Evolutionary conservation across 2,888 invertebrate genomes (phyloP).

Genomic region (Drosophila glabriapex): DNA sequence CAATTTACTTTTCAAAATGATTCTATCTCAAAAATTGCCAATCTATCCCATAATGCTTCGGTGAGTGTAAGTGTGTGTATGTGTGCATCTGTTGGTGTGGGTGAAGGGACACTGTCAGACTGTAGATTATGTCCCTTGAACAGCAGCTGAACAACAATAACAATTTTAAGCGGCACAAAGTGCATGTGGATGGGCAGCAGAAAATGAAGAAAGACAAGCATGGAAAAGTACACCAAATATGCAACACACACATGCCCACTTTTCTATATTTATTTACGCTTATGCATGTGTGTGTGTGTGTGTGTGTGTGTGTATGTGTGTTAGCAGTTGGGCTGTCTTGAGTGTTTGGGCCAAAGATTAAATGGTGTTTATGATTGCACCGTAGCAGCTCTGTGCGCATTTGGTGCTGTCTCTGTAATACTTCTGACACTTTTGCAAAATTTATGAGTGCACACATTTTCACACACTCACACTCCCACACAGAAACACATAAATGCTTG

Average conservation of each 20-base stretch:
- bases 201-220: constrained; percentile 34
- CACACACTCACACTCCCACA: constrained; percentile 15
- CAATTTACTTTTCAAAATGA: not conserved
- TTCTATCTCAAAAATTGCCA: not conserved
- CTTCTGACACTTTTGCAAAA: constrained; percentile 77
- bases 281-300: constrained; percentile 15
- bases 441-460: constrained; percentile 58
- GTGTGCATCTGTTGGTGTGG: not conserved
- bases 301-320: constrained; percentile 21
- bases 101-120: constrained; percentile 22
- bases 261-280: constrained; percentile 3
- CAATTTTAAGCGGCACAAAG: constrained; percentile 51
- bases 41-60: constrained; percentile 1
- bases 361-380: constrained; percentile 77
- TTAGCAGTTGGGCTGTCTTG: constrained; percentile 47
- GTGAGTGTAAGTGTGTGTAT: not conserved
- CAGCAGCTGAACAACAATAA: constrained; percentile 58
- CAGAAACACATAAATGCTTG: constrained; percentile 2
- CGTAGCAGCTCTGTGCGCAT: constrained; percentile 41
- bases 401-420: constrained; percentile 48
- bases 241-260: constrained; percentile 19
- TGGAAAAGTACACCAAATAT: constrained; percentile 38
- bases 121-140: constrained; percentile 45
- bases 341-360: constrained; percentile 80
- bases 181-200: constrained; percentile 39